Conservation (phyloP, 2,797 vertebrate genomes). For the Helarctos malayanus region DNA sequence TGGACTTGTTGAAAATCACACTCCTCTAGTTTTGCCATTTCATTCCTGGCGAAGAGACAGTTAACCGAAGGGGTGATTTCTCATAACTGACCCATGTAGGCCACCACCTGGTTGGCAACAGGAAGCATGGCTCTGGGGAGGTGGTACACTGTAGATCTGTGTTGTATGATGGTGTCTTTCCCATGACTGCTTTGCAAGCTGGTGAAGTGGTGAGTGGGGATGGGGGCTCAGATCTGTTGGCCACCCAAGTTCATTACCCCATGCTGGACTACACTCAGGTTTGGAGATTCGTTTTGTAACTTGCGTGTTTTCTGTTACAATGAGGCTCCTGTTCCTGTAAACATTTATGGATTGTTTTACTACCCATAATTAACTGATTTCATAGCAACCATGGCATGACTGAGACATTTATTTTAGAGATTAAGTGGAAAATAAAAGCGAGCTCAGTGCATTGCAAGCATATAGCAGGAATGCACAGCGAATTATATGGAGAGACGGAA, state of each 20-base stretch:
- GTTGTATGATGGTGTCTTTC: background rate
- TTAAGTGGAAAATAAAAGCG: constrained; percentile 59
- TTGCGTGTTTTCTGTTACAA: background rate
- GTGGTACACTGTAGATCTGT: background rate
- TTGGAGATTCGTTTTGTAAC: background rate
- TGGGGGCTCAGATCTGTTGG: background rate
- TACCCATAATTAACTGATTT: constrained; percentile 51
- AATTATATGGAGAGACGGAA: background rate
- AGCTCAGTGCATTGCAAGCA: background rate
- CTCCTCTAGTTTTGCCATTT: background rate
- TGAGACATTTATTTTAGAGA: constrained; percentile 56
- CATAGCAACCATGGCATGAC: background rate
- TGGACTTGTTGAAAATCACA: background rate
- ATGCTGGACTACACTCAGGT: rapidly evolving
- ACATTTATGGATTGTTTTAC: background rate
- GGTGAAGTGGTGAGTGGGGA: background rate
- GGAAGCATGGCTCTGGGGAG: background rate
- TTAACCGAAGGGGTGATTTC: background rate
- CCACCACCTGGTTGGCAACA: background rate
- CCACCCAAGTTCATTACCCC: background rate
- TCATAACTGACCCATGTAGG: background rate
- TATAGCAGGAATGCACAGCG: background rate
- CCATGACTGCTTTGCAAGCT: background rate
- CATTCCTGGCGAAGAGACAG: background rate
- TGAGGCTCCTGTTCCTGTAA: constrained; percentile 18